These are phyloP conservation scores for Globodera ellingtonae DNA, from an alignment of 1,140 invertebrate genomes.

Conservation along the genomic window DNA sequence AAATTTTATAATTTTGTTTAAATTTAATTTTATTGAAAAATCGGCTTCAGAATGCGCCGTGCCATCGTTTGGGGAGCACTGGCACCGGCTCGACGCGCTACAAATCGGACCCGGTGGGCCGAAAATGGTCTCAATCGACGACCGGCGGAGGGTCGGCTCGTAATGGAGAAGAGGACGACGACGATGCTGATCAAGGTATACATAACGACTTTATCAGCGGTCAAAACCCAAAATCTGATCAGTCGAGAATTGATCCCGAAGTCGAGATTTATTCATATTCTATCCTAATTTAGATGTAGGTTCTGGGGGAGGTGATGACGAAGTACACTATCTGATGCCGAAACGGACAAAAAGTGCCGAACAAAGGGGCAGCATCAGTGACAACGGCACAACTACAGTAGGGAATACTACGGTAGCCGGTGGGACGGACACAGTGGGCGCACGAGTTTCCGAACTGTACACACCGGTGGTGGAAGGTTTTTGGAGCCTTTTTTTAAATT, in stretches of 20 bases:
- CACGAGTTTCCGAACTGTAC: not conserved
- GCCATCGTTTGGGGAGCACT: constrained; percentile 22
- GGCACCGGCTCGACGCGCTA: constrained; percentile 29
- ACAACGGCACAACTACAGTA: not conserved
- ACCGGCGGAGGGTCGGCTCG: not conserved
- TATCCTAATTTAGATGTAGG: not conserved
- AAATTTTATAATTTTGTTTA: not conserved
- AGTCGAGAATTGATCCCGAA: no score
- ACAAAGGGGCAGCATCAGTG: not conserved
- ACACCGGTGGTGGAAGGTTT: not conserved
- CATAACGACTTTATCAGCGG: not conserved
- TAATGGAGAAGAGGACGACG: not conserved
- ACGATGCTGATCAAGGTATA: not conserved
- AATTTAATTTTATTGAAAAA: not conserved
- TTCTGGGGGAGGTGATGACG: not conserved
- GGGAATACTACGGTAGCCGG: not conserved
- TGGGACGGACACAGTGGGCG: not conserved
- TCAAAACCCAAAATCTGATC: no score
- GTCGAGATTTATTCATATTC: no score
- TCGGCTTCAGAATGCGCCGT: not conserved
- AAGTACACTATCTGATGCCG: not conserved
- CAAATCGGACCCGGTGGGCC: constrained; percentile 7
- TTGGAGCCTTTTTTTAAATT: no score
- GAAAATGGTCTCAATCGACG: not conserved
- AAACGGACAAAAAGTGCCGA: not conserved